phyloP scores from a whole-genome alignment of 2,888 invertebrate genomes.

The Mesoligia furuncula region DNA sequence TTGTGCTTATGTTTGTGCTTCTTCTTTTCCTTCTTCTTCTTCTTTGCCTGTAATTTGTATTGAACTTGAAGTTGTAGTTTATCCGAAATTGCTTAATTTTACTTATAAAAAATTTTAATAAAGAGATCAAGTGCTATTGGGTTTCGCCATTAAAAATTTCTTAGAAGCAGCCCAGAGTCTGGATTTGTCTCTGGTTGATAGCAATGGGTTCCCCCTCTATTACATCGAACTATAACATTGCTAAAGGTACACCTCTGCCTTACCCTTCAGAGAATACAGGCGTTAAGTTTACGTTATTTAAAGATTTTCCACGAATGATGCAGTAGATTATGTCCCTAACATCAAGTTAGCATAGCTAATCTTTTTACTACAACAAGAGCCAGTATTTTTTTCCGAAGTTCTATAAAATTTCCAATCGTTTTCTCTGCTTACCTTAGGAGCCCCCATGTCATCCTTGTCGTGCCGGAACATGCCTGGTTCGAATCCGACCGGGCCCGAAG shows the following conservation, averaged over 20 bases:
- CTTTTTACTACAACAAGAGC: neutral
- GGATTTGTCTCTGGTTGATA: neutral
- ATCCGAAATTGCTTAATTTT: neutral
- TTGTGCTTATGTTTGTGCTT: slow-evolving; percentile 98
- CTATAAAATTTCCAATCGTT: neutral
- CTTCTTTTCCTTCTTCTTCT: slow-evolving; percentile 94
- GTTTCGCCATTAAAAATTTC: neutral
- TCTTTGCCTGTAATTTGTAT: slow-evolving; percentile 88
- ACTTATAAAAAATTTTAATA: neutral
- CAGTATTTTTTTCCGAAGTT: neutral
- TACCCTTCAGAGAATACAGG: neutral
- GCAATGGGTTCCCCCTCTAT: neutral
- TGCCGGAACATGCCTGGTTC: slow-evolving; percentile 96
- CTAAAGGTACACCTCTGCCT: neutral
- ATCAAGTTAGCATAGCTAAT: neutral
- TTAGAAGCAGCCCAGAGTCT: neutral
- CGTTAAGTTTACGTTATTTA: neutral
- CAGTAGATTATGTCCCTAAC: neutral
- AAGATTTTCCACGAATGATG: neutral
- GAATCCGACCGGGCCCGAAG: slow-evolving; percentile 94
- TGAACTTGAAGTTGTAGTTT: neutral
- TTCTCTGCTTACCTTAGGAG: slow-evolving; percentile 79
- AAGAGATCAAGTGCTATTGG: neutral
- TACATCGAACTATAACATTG: neutral
- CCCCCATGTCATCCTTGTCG: slow-evolving; percentile 88